Percentiles rank a stretch among this genome's conserved stretches.
Evolutionary conservation across 1,140 invertebrate genomes (phyloP).

Genomic region (Antheraea pernyi): DNA sequence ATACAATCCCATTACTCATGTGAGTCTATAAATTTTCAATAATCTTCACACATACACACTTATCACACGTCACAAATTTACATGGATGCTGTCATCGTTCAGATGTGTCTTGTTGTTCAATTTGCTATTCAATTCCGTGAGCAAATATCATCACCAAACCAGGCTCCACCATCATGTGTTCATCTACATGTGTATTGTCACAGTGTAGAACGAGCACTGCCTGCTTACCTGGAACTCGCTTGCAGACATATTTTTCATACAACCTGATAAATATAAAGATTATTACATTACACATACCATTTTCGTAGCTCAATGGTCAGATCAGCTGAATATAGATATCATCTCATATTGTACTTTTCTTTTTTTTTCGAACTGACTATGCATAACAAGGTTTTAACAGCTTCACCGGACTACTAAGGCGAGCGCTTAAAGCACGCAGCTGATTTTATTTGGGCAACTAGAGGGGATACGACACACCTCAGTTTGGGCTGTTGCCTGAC

Average conservation of each 20-base stretch:
- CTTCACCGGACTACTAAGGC: too few relatives aligned
- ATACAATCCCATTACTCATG: neutral
- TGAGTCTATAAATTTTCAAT: neutral
- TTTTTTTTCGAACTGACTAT: too few relatives aligned
- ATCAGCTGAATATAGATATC: too few relatives aligned
- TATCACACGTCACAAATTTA: neutral
- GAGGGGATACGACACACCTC: too few relatives aligned
- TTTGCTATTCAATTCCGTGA: constrained; percentile 92
- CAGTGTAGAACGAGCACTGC: constrained; percentile 96
- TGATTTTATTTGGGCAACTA: too few relatives aligned
- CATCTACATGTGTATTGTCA: constrained; percentile 96
- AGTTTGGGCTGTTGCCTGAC: too few relatives aligned
- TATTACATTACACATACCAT: too few relatives aligned
- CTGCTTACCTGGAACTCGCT: constrained; percentile 96
- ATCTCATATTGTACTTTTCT: too few relatives aligned
- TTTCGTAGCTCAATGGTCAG: too few relatives aligned
- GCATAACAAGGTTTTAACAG: too few relatives aligned
- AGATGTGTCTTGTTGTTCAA: neutral
- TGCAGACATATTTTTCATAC: constrained; percentile 97
- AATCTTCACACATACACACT: neutral
- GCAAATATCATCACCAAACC: constrained; percentile 99
- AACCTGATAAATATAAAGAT: constrained; percentile 55
- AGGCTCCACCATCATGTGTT: constrained; percentile 97
- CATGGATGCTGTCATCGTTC: neutral
- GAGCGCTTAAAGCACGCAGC: too few relatives aligned